These are phyloP conservation scores for Clupea harengus DNA, from an alignment of 2,113 vertebrate species.

Conservation along the genomic window DNA sequence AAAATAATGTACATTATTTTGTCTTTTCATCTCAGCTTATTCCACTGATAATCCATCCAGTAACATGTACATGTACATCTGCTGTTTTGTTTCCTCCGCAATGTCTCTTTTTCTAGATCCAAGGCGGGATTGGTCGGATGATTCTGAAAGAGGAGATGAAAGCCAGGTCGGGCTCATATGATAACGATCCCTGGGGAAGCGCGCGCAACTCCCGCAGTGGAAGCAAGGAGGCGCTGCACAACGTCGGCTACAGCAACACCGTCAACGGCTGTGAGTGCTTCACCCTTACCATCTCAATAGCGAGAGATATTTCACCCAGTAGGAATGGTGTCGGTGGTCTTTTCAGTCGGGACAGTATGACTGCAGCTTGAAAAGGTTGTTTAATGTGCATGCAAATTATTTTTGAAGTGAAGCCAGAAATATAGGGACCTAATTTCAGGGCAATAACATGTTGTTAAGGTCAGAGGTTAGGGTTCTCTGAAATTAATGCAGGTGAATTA, in stretches of 20 bases:
- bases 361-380: neutral
- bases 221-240: constrained; percentile 95
- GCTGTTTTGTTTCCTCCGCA: constrained; percentile 11
- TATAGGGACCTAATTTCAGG: neutral
- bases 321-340: neutral
- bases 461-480: too few relatives aligned
- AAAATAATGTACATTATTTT: neutral
- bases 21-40: neutral
- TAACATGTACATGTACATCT: neutral
- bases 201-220: constrained; percentile 86
- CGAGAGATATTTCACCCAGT: neutral
- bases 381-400: neutral
- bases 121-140: constrained; percentile 93
- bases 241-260: constrained; percentile 81
- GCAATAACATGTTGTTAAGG: neutral
- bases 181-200: constrained; percentile 93
- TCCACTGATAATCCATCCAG: neutral
- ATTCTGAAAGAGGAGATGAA: constrained; percentile 99
- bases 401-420: neutral
- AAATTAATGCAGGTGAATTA: too few relatives aligned
- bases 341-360: neutral
- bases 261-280: constrained; percentile 92
- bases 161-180: constrained; percentile 91
- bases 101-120: constrained; percentile 72
- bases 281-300: neutral